Base-by-base conservation (phyloP, 64 coral and sea anemone species). In the Stichodactyla helianthus region DNA sequence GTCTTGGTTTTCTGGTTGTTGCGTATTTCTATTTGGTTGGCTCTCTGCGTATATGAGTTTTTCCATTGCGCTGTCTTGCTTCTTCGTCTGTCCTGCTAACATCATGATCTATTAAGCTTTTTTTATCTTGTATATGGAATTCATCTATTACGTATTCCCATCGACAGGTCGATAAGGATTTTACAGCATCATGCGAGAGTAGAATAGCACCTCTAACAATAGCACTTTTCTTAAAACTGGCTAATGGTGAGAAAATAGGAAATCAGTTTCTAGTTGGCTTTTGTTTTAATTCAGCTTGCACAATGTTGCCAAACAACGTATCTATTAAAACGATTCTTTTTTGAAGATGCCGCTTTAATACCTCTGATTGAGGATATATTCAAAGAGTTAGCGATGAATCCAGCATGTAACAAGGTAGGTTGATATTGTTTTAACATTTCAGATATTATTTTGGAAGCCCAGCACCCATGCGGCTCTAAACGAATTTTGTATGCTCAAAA, bases 351-450 rank as follows among this genome's bases (percentile, higher is more conserved):
- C 19, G 93, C 87, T 62, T 87, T 98, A 14, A 88, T 91, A 59
- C 96, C 96, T 2, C 62, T 98, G 44, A 92, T 98, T 85, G 96
- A 98, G 83, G 93, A 94, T 25, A 87, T 98, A 22, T 98, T 98
- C 19, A 98, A 95, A 79, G 93, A 98, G 87, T 87, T 98, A 18
- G 88, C 96, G 6, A 89, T 94, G 71, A 98, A 95, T n/a, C 90
- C 94, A 53, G 79, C 90, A 27, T 93, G 93, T 27, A 96, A 96
- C 71, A 96, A 93, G 85, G 94, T 96, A 84, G 31, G 50, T 25
- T 17, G 15, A 6, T 8, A 23, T 50, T 6, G 2, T 82, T 55
- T 10, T 55, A 67, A 53, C 35, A 44, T 44, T 12, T 53, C 55
- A n/a, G 28, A 50, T 26, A 8, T 63, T 53, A 20, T 5, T 68